A percentile compares a stretch with the other conserved stretches of the same genome.
Evolutionary conservation across 2,888 invertebrate species (phyloP).

Genomic region (Mechanitis messenoides): DNA sequence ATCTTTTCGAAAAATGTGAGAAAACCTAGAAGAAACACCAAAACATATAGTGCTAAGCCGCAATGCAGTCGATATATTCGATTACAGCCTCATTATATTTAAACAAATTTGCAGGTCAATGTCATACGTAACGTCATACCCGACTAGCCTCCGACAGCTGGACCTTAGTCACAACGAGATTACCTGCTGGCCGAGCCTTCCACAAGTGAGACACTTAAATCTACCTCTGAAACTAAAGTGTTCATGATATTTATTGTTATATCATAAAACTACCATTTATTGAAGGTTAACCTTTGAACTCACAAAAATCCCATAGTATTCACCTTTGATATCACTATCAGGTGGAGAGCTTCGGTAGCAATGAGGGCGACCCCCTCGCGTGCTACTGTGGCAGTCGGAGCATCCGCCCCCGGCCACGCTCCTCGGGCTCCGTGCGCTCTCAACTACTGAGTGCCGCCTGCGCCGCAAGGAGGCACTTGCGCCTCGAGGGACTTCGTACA

Average conservation of each 20-base stretch:
- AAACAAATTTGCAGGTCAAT: constrained; percentile 75
- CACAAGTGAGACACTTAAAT: constrained; percentile 72
- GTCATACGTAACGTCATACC: constrained; percentile 93
- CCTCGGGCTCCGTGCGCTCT: constrained; percentile 80
- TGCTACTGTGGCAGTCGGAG: constrained; percentile 77
- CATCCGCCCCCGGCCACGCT: constrained; percentile 51
- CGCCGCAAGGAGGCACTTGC: constrained; percentile 87
- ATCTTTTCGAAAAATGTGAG: no score
- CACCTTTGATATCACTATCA: constrained; percentile 32
- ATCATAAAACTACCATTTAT: no score
- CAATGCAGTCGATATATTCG: no score
- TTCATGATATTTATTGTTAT: no score
- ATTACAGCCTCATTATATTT: not conserved
- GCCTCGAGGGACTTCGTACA: constrained; percentile 88
- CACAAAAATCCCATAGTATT: no score
- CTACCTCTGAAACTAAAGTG: not conserved
- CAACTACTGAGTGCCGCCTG: constrained; percentile 89
- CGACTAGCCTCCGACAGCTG: constrained; percentile 90
- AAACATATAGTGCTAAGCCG: no score
- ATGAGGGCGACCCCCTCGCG: constrained; percentile 81
- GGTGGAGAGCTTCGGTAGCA: constrained; percentile 77
- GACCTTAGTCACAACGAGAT: constrained; percentile 96
- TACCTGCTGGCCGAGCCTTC: constrained; percentile 91
- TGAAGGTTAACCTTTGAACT: no score
- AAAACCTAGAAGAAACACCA: no score